phyloP scores from a whole-genome alignment of 2,113 vertebrate genomes.

The Atherinomorus stipes region DNA sequence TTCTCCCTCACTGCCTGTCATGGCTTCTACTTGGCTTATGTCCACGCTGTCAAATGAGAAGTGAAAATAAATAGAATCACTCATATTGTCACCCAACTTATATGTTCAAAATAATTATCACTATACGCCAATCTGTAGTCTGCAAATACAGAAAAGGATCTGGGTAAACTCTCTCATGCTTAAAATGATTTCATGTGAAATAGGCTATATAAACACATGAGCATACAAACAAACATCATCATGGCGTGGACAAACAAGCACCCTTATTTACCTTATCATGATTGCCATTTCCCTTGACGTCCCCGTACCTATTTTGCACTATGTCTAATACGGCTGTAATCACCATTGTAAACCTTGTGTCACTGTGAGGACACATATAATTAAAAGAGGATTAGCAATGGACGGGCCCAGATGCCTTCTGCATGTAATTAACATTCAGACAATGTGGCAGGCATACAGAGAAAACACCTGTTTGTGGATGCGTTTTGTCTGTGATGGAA shows the following conservation, averaged over 20 bases:
- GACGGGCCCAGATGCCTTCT: slow-evolving; percentile 77
- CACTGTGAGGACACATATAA: slow-evolving; percentile 80
- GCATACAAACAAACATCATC: slow-evolving; percentile 13
- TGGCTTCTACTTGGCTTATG: no score
- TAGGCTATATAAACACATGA: background rate
- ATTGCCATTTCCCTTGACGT: slow-evolving; percentile 61
- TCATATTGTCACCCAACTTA: background rate
- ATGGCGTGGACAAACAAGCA: slow-evolving; percentile 47
- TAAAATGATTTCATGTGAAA: slow-evolving; percentile 1
- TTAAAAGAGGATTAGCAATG: slow-evolving; percentile 81
- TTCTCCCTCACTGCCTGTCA: no score
- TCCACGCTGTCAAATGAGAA: background rate
- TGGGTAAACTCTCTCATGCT: background rate
- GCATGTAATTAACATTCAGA: slow-evolving; percentile 83
- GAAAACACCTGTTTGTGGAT: slow-evolving; percentile 77
- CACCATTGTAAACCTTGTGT: slow-evolving; percentile 80
- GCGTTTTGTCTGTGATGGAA: slow-evolving; percentile 1
- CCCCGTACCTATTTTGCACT: slow-evolving; percentile 63
- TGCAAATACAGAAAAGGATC: slow-evolving; percentile 12
- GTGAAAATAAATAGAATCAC: background rate
- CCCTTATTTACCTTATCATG: slow-evolving; percentile 64
- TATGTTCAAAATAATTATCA: background rate
- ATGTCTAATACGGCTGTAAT: slow-evolving; percentile 76
- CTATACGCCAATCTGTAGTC: background rate
- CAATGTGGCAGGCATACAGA: slow-evolving; percentile 73